Percentiles rank a stretch among this genome's conserved stretches.
Evolutionary conservation across 2,797 vertebrate genomes (phyloP).

Genomic region (Paramormyrops hopkinsi): DNA sequence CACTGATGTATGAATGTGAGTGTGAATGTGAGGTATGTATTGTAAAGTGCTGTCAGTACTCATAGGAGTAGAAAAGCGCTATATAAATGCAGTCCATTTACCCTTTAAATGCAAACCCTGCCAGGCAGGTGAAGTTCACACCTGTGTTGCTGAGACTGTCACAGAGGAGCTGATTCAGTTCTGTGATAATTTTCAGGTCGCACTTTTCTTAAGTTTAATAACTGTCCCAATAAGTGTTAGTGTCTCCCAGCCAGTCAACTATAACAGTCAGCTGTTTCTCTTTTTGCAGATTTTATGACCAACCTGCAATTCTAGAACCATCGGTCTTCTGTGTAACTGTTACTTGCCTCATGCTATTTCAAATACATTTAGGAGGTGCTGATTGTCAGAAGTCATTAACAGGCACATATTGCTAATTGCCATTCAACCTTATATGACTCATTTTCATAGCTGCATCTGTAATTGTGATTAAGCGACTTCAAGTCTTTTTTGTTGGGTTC

Average conservation of each 20-base stretch:
- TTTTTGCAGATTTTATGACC: background rate
- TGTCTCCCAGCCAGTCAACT: background rate
- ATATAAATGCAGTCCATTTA: no score
- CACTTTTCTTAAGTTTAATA: background rate
- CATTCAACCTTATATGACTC: no score
- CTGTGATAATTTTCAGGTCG: background rate
- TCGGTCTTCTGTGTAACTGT: background rate
- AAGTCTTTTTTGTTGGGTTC: no score
- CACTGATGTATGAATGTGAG: no score
- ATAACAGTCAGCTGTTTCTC: background rate
- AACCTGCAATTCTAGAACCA: background rate
- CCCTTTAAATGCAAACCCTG: background rate
- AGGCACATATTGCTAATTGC: no score
- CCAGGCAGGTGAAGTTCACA: background rate
- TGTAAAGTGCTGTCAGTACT: no score
- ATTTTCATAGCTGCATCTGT: no score
- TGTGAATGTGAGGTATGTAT: no score
- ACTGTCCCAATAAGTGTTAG: background rate
- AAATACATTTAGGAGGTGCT: background rate
- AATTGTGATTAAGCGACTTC: no score
- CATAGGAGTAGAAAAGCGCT: no score
- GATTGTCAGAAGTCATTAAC: background rate
- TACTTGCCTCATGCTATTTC: background rate
- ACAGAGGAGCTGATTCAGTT: background rate
- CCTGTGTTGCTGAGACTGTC: background rate